phyloP scores from a whole-genome alignment of 2,797 vertebrate genomes.

The Pseudocheirus occidentalis region DNA sequence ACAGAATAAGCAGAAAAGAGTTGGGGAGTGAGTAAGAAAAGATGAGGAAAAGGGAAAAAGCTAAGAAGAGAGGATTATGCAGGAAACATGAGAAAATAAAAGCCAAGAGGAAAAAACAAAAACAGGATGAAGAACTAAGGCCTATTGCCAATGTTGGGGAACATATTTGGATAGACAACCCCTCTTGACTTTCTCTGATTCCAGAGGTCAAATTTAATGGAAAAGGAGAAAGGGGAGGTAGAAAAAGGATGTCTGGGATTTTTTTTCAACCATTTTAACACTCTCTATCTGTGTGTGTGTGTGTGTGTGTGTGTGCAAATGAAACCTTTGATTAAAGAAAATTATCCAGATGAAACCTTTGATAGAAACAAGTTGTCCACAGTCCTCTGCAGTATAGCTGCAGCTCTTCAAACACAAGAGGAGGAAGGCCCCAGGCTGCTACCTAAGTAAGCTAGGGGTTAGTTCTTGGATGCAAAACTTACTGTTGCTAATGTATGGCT shows the following conservation, averaged over 20 bases:
- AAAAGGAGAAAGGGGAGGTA: not conserved
- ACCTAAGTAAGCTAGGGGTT: not conserved
- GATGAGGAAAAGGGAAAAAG: not conserved
- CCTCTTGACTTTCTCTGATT: not conserved
- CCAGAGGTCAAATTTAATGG: not conserved
- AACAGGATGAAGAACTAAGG: not conserved
- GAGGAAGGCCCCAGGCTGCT: not conserved
- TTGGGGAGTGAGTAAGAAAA: not conserved
- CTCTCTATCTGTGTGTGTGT: too few relatives aligned
- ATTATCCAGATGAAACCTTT: not conserved
- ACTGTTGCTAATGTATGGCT: not conserved
- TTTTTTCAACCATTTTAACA: not conserved
- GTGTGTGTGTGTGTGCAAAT: too few relatives aligned
- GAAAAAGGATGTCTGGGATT: not conserved
- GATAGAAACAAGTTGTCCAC: not conserved
- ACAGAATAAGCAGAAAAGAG: not conserved
- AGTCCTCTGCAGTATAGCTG: not conserved
- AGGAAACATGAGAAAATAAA: not conserved
- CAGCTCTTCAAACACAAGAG: not conserved
- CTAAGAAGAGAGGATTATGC: not conserved
- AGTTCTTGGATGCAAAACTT: not conserved
- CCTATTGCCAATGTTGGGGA: not conserved
- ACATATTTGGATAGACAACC: not conserved
- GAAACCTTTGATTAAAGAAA: not conserved
- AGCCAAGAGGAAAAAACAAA: not conserved